Base-by-base conservation (phyloP, 1,140 invertebrate species). In the Euglossa dilemma region DNA sequence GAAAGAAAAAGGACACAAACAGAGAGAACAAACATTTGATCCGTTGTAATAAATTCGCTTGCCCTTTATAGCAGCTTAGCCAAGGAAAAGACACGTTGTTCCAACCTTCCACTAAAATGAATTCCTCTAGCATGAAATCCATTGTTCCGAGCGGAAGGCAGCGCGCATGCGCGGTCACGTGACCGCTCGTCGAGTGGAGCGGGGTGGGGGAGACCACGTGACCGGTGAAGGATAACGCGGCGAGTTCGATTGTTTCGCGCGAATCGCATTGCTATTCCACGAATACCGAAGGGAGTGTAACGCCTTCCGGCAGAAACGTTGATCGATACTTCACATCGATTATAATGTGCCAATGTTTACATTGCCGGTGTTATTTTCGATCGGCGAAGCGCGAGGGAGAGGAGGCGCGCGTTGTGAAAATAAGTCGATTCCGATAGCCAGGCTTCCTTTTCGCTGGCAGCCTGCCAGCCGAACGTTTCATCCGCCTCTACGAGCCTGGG, bases 331-430 rank as follows among this genome's bases (percentile, higher is more conserved):
- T 18, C 61, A 43, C 82, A 66, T 88, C 73, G 78, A 87, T 88
- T 88, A 79, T 87, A 87, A 85, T 75, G 86, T 82, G 69, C 74
- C 83, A 72, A 87, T 88, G 85, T 87, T 88, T 88, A 88, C 74
- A 71, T 64, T 56, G 64, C 20, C n/a, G 61, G 50, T 75, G 87
- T 87, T 88, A 88, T 88, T 88, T 88, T 87, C 83, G 85, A 79
- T 67, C 70, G 63, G 85, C 67, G 64, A 82, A 87, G 73, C 83
- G 70, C 78, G 85, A 67, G 59, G 82, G 59, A 78, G 82, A n/a
- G n/a, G n/a, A n/a, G n/a, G n/a, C n/a, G 72, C 77, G 56, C 56
- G 76, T 61, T 75, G 66, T 77, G 86, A 78, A 88, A 84, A 87
- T 78, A 88, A 87, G 86, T 84, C 85, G 76, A 76, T 43, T 72